Conservation (phyloP, 2,888 invertebrate species). For the Callimorpha dominula region DNA sequence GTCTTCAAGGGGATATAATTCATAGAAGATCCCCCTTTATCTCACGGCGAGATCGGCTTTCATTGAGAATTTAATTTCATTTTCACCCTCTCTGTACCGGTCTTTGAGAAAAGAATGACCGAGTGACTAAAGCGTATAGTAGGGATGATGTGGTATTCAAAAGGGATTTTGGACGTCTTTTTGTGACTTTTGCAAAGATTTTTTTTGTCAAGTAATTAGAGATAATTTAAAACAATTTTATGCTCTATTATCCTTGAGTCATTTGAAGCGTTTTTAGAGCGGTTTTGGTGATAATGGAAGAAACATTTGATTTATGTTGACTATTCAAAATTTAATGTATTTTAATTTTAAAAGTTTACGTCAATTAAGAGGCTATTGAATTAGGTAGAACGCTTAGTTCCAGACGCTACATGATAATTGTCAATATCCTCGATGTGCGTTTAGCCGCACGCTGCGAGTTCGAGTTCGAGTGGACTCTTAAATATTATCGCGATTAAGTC, state of each 20-base stretch:
- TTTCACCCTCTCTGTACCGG: conserved; percentile 78
- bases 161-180: conserved; percentile 67
- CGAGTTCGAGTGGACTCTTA: too few relatives aligned
- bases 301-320: conserved; percentile 6
- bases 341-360: too few relatives aligned
- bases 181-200: conserved; percentile 49
- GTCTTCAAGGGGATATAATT: conserved; percentile 78
- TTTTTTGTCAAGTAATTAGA: conserved; percentile 27
- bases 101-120: conserved; percentile 82
- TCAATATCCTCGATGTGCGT: not conserved
- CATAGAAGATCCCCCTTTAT: conserved; percentile 81
- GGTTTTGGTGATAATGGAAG: not conserved
- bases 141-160: conserved; percentile 67
- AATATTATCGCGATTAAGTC: too few relatives aligned
- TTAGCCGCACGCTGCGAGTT: too few relatives aligned
- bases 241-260: conserved; percentile 7
- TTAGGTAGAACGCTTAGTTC: conserved; percentile 3
- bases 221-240: conserved; percentile 29
- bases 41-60: conserved; percentile 79
- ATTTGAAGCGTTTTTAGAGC: not conserved
- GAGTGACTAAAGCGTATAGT: conserved; percentile 70
- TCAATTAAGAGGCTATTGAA: not conserved
- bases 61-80: conserved; percentile 86
- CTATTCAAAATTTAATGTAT: not conserved
- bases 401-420: not conserved